phyloP scores from a whole-genome alignment of 2,888 invertebrate genomes.

The Leptarthrus brevirostris region DNA sequence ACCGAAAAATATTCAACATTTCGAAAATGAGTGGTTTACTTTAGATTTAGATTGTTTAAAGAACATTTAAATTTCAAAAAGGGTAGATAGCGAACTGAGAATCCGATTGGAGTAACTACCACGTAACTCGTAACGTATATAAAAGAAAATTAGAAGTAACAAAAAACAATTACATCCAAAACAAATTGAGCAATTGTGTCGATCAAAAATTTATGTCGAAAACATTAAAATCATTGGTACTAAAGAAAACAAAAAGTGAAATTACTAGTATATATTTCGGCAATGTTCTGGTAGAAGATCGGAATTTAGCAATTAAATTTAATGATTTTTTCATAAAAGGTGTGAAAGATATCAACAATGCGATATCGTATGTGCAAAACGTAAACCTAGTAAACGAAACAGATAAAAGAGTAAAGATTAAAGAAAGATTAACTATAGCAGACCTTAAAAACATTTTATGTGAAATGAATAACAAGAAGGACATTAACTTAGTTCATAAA shows the following conservation, averaged over 20 bases:
- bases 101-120: too few relatives aligned
- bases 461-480: neutral
- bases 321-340: constrained; percentile 7
- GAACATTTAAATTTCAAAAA: neutral
- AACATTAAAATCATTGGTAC: neutral
- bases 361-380: neutral
- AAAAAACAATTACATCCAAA: too few relatives aligned
- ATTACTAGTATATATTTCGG: neutral
- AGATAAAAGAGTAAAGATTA: neutral
- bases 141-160: too few relatives aligned
- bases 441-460: neutral
- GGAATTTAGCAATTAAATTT: neutral
- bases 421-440: neutral
- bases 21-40: neutral
- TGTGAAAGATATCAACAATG: neutral
- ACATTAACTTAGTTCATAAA: too few relatives aligned
- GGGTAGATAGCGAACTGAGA: neutral
- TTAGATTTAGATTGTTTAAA: neutral
- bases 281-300: neutral
- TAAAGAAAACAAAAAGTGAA: neutral
- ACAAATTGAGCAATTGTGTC: neutral
- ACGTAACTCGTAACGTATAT: too few relatives aligned
- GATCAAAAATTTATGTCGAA: neutral
- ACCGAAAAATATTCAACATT: neutral
- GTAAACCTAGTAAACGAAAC: neutral